Percentiles rank a stretch among this genome's conserved stretches.
Conservation (phyloP, 2,113 vertebrate genomes). For the Empidonax alnorum region DNA sequence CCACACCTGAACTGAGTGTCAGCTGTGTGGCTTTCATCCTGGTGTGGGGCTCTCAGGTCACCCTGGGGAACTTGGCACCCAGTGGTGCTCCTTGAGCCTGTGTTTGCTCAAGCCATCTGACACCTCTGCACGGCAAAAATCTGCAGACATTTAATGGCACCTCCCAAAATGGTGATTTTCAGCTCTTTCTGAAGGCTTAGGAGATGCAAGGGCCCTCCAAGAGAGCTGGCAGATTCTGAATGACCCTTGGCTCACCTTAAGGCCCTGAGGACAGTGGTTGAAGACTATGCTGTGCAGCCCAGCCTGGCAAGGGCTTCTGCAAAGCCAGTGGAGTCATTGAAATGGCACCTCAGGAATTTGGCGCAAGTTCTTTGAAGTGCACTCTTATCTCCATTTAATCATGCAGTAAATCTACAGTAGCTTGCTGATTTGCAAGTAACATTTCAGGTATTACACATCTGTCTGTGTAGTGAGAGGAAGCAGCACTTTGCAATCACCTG, state of each 20-base stretch:
- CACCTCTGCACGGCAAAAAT: rapidly evolving
- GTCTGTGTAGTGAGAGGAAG: neutral
- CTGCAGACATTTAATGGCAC: neutral
- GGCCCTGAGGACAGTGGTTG: neutral
- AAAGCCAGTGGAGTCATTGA: neutral
- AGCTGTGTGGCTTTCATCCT: neutral
- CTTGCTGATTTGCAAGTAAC: neutral
- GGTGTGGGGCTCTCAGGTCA: neutral
- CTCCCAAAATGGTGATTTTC: neutral
- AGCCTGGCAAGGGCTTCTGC: neutral
- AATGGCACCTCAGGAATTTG: constrained; percentile 63
- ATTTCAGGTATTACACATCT: constrained; percentile 31
- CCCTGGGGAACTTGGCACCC: neutral
- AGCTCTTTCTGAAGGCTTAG: neutral
- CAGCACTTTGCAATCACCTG: neutral
- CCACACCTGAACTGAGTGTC: neutral
- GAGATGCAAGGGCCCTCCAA: neutral
- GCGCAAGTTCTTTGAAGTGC: constrained; percentile 43
- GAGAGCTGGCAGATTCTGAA: neutral
- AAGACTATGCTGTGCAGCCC: neutral
- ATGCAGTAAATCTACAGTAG: constrained; percentile 29
- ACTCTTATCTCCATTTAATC: constrained; percentile 59
- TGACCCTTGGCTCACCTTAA: neutral
- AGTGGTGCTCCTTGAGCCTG: rapidly evolving
- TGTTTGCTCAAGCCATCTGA: neutral